Percentiles rank a stretch among this genome's conserved stretches.
Evolutionary conservation across 2,888 invertebrate species (phyloP).

Genomic region (Aspidapion aeneum): DNA sequence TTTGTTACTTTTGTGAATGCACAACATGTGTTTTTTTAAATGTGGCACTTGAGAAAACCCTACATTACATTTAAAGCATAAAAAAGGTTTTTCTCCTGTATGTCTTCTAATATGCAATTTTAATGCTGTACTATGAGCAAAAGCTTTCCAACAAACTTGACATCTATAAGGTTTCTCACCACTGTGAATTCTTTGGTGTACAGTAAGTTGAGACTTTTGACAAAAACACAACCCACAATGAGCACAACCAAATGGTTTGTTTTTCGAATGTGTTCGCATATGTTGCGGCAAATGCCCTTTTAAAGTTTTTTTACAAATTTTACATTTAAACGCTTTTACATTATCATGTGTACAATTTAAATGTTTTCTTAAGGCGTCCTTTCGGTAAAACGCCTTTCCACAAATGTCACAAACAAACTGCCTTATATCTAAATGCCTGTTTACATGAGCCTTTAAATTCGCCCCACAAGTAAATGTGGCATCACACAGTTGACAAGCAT

Average conservation of each 20-base stretch:
- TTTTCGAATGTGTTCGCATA: conserved; percentile 74
- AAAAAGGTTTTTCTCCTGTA: conserved; percentile 83
- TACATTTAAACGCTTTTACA: conserved; percentile 71
- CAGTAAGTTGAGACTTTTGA: conserved; percentile 79
- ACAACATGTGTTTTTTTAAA: conserved; percentile 84
- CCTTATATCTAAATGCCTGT: conserved; percentile 69
- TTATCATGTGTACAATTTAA: conserved; percentile 72
- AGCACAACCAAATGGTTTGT: conserved; percentile 73
- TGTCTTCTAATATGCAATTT: conserved; percentile 80
- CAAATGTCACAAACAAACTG: conserved; percentile 79
- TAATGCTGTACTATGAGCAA: conserved; percentile 81
- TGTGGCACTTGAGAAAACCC: conserved; percentile 82
- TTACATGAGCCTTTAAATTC: conserved; percentile 60
- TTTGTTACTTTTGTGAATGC: conserved; percentile 75
- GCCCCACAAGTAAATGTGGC: conserved; percentile 66
- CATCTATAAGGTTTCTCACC: conserved; percentile 81
- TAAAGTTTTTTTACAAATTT: conserved; percentile 74
- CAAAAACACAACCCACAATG: conserved; percentile 78
- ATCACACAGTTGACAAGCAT: conserved; percentile 67
- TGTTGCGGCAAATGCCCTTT: conserved; percentile 81
- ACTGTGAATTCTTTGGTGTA: conserved; percentile 80
- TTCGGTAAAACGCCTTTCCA: conserved; percentile 71
- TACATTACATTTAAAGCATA: conserved; percentile 65
- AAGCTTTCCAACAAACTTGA: conserved; percentile 73
- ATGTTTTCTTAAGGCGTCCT: conserved; percentile 73